Evolutionary conservation across 2,888 invertebrate species (phyloP).

Genomic region (Hydraecia micacea): DNA sequence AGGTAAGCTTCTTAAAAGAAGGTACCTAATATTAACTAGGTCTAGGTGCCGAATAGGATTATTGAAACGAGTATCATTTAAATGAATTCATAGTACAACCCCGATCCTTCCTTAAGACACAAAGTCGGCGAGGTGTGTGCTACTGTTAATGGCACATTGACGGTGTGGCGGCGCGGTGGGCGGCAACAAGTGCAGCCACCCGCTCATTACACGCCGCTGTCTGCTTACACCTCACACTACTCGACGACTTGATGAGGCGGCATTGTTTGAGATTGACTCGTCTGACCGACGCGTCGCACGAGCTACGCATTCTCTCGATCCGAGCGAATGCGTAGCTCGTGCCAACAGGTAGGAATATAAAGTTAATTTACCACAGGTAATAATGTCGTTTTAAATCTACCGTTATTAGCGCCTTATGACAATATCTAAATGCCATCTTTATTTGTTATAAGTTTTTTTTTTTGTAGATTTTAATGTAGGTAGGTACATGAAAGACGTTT

Average conservation of each 20-base stretch:
- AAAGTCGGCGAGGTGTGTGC: conserved; percentile 9
- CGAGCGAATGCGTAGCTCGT: background rate
- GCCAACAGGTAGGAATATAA: background rate
- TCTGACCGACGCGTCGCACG: background rate
- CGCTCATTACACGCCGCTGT: conserved; percentile 50
- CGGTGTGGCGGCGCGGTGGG: conserved; percentile 41
- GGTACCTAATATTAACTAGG: background rate
- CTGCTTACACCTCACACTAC: background rate
- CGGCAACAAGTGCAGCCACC: conserved; percentile 71
- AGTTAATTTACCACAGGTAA: background rate
- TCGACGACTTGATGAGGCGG: background rate
- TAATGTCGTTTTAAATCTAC: background rate
- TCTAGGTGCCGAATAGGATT: no score
- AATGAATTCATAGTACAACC: background rate
- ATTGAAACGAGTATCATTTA: background rate
- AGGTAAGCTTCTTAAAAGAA: background rate
- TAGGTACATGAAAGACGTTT: background rate
- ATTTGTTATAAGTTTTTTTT: no score
- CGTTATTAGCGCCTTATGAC: background rate
- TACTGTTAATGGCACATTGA: conserved; percentile 43
- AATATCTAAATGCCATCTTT: no score
- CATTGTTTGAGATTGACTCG: background rate
- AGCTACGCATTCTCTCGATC: background rate
- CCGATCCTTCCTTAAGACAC: background rate
- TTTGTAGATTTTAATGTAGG: background rate